A percentile compares a stretch with the other conserved stretches of the same genome.
These are phyloP conservation scores for Antheraea assamensis DNA, from an alignment of 2,888 invertebrate genomes.

Conservation along the genomic window DNA sequence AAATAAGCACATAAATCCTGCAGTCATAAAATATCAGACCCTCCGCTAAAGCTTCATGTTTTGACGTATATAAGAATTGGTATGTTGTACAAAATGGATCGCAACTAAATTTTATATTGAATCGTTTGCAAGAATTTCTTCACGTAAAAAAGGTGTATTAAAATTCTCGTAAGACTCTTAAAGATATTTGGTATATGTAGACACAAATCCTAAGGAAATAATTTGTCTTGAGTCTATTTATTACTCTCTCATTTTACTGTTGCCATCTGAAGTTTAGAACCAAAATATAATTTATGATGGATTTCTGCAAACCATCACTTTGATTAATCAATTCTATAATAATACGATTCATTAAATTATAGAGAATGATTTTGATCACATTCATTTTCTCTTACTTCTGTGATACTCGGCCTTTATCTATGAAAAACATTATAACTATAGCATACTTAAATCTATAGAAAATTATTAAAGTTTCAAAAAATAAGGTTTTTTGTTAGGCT, in stretches of 20 bases:
- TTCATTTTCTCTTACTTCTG: too few species aligned
- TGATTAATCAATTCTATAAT: background rate
- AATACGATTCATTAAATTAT: too few species aligned
- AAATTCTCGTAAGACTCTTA: too few species aligned
- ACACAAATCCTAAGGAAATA: background rate
- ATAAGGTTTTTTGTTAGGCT: too few species aligned
- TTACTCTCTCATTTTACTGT: background rate
- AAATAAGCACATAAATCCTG: background rate
- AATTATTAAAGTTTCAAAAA: too few species aligned
- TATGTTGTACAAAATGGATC: background rate
- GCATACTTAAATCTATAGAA: too few species aligned
- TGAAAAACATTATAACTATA: too few species aligned
- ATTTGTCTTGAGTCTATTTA: too few species aligned
- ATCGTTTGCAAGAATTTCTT: background rate
- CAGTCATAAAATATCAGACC: background rate
- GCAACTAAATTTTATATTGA: background rate
- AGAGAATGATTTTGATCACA: too few species aligned
- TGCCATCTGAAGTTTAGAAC: background rate
- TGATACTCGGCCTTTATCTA: too few species aligned
- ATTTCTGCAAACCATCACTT: background rate
- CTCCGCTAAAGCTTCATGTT: background rate
- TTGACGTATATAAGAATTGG: background rate
- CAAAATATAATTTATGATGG: background rate
- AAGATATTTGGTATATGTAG: too few species aligned
- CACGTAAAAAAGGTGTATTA: background rate